These are phyloP conservation scores for Mythimna loreyi DNA, from an alignment of 2,888 invertebrate genomes.

Conservation along the genomic window DNA sequence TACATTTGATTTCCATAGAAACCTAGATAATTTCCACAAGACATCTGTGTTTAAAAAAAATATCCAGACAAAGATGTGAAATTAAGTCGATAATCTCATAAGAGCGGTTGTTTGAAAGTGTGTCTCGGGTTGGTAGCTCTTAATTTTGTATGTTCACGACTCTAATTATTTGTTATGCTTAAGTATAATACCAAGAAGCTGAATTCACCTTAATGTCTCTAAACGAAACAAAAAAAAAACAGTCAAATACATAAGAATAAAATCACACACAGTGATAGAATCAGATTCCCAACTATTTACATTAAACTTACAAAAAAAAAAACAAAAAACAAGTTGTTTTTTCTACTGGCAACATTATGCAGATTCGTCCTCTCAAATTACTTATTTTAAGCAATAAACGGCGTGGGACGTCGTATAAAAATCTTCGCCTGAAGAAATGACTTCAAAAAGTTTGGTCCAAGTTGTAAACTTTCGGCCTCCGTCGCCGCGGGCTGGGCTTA, in stretches of 20 bases:
- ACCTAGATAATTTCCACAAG: no score
- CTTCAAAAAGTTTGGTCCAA: conserved; percentile 67
- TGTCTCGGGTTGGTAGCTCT: no score
- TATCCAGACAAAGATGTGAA: no score
- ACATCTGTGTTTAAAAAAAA: no score
- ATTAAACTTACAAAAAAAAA: conserved; percentile 65
- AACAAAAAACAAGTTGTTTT: conserved; percentile 83
- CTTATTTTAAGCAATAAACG: conserved; percentile 88
- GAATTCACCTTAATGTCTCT: no score
- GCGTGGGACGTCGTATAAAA: conserved; percentile 83
- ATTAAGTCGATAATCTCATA: no score
- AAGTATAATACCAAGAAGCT: no score
- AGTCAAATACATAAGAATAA: background rate
- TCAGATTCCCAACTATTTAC: conserved; percentile 69
- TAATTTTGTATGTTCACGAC: no score
- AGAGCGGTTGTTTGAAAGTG: no score
- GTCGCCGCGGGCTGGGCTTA: conserved; percentile 47
- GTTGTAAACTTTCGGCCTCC: conserved; percentile 58
- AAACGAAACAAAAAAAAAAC: background rate
- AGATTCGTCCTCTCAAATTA: conserved; percentile 86
- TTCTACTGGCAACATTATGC: conserved; percentile 84
- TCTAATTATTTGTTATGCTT: no score
- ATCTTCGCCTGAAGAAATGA: conserved; percentile 80
- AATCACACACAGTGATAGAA: conserved; percentile 20
- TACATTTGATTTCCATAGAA: no score